These are phyloP conservation scores for Gastrophysa polygoni DNA, from an alignment of 2,888 invertebrate species.

Conservation along the genomic window DNA sequence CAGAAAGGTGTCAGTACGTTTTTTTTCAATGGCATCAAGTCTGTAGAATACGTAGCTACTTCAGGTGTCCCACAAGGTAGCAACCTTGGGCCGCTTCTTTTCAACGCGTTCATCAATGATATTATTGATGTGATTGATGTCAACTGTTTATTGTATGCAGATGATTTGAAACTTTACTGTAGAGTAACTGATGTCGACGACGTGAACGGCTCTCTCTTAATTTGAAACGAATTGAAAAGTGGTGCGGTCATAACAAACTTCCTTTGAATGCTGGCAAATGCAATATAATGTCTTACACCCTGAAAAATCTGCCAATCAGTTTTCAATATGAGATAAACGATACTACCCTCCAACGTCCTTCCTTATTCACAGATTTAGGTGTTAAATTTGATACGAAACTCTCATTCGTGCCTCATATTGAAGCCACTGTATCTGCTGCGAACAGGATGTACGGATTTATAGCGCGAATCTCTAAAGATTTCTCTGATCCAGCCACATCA, in stretches of 20 bases:
- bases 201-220: background rate
- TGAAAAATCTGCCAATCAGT: no score
- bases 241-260: background rate
- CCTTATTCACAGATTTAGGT: background rate
- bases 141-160: background rate
- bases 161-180: background rate
- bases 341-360: background rate
- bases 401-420: background rate
- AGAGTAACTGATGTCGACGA: background rate
- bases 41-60: no score
- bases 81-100: background rate
- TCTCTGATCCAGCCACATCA: background rate
- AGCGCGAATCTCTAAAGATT: background rate
- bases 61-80: background rate
- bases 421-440: background rate
- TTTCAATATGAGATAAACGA: background rate
- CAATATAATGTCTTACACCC: background rate
- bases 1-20: background rate
- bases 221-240: background rate
- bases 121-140: background rate
- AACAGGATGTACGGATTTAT: background rate
- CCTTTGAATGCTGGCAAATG: background rate
- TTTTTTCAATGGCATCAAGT: background rate
- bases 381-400: background rate
- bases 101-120: background rate